Evolutionary conservation across 2,113 vertebrate species (phyloP).

Genomic region (Pan paniscus): DNA sequence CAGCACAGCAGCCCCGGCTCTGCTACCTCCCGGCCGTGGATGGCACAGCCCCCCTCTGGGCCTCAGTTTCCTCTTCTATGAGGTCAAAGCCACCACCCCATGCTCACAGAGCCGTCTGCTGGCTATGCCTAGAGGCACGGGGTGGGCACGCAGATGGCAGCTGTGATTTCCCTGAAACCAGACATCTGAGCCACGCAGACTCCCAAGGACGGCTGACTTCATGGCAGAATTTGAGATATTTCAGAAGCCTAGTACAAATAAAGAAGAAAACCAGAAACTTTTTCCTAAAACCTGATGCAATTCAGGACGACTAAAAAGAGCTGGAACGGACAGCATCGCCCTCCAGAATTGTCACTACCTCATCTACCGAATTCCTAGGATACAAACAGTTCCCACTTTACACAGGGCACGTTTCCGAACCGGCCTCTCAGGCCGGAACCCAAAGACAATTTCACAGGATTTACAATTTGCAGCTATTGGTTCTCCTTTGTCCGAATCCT

Average conservation of each 20-base stretch:
- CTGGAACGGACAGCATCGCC: neutral
- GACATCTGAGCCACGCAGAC: accelerated
- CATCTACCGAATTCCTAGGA: neutral
- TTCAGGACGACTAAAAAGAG: too few relatives aligned
- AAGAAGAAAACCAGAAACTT: neutral
- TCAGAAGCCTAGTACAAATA: neutral
- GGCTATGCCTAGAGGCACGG: neutral
- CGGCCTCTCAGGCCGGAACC: neutral
- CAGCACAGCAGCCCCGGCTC: neutral
- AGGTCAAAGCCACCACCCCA: too few relatives aligned
- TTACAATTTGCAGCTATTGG: neutral
- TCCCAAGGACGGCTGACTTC: neutral
- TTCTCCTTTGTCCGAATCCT: neutral
- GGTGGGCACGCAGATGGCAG: neutral
- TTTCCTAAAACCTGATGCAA: neutral
- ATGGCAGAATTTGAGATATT: neutral
- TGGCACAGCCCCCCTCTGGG: neutral
- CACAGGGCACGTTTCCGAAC: neutral
- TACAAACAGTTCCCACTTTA: neutral
- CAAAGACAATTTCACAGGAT: neutral
- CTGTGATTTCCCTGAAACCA: neutral
- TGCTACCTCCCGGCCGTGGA: accelerated
- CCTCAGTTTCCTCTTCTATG: neutral
- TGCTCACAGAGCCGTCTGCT: neutral
- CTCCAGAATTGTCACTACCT: too few relatives aligned